phyloP scores from a whole-genome alignment of 53 echinoderm and acorn worm species.

The Paracentrotus lividus region DNA sequence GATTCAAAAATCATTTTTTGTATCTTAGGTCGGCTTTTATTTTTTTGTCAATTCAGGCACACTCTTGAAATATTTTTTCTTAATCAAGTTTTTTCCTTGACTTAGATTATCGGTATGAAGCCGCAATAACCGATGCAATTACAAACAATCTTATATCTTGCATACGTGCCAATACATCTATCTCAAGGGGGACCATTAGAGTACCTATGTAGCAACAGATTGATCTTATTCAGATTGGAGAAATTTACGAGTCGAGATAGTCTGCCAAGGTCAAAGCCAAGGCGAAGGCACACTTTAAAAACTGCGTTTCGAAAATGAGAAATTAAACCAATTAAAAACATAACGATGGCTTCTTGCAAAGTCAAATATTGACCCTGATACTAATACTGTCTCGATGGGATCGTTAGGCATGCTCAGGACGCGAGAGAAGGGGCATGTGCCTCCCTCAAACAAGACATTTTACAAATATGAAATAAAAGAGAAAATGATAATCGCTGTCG shows the following conservation, averaged over 20 bases:
- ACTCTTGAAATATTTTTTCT: too few relatives aligned
- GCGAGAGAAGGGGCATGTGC: background rate
- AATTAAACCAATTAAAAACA: slow-evolving; percentile 58
- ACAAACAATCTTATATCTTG: background rate
- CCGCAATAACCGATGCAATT: background rate
- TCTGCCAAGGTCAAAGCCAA: slow-evolving; percentile 21
- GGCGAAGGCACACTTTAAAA: slow-evolving; percentile 47
- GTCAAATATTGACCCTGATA: slow-evolving; percentile 50
- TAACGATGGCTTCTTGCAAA: slow-evolving; percentile 50
- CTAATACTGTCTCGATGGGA: slow-evolving; percentile 45
- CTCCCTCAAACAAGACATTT: background rate
- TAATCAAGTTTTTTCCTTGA: too few relatives aligned
- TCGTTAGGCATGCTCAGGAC: background rate
- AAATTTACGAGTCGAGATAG: slow-evolving; percentile 33
- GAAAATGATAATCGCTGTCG: background rate
- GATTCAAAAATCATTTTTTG: too few relatives aligned
- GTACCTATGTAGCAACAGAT: background rate
- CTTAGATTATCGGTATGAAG: too few relatives aligned
- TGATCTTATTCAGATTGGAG: slow-evolving; percentile 24
- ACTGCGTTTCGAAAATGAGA: slow-evolving; percentile 64
- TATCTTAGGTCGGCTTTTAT: too few relatives aligned
- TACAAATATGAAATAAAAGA: background rate
- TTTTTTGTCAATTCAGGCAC: too few relatives aligned
- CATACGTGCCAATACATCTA: background rate
- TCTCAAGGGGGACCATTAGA: slow-evolving; percentile 21